Percentiles rank a stretch among this genome's conserved stretches.
Evolutionary conservation across 2,113 vertebrate genomes (phyloP).

Genomic region (Lamprologus speciosus): DNA sequence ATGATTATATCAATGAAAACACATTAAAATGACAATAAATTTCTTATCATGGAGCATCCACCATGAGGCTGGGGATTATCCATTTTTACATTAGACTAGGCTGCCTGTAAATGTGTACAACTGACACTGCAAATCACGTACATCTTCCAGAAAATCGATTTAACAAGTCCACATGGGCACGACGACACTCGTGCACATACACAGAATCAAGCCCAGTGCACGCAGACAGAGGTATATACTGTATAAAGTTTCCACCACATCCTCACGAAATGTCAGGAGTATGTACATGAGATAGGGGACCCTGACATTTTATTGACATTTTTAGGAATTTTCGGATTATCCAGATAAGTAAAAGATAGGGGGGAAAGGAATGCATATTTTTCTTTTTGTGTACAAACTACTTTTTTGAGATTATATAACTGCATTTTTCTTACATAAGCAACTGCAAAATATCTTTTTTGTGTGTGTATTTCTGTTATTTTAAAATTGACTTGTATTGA

Average conservation of each 20-base stretch:
- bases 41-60: constrained; percentile 40
- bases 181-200: neutral
- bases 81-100: constrained; percentile 21
- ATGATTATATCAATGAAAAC: constrained; percentile 35
- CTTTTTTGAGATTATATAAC: neutral
- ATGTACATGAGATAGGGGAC: constrained; percentile 35
- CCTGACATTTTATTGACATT: constrained; percentile 52
- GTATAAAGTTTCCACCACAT: constrained; percentile 14
- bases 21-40: constrained; percentile 22
- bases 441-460: neutral
- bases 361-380: neutral
- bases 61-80: constrained; percentile 27
- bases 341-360: constrained; percentile 39
- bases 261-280: constrained; percentile 51
- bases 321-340: constrained; percentile 37
- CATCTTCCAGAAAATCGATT: constrained; percentile 12
- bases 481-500: neutral
- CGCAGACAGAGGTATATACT: neutral
- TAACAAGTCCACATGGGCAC: neutral
- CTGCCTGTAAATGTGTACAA: constrained; percentile 6
- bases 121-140: constrained; percentile 35
- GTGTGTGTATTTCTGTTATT: neutral
- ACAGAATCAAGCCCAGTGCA: neutral
- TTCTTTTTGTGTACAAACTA: neutral
- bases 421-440: neutral